Percentiles rank a stretch among this genome's conserved stretches.
These are phyloP conservation scores for Pollicipes pollicipes DNA, from an alignment of 1,140 invertebrate genomes.

Conservation along the genomic window DNA sequence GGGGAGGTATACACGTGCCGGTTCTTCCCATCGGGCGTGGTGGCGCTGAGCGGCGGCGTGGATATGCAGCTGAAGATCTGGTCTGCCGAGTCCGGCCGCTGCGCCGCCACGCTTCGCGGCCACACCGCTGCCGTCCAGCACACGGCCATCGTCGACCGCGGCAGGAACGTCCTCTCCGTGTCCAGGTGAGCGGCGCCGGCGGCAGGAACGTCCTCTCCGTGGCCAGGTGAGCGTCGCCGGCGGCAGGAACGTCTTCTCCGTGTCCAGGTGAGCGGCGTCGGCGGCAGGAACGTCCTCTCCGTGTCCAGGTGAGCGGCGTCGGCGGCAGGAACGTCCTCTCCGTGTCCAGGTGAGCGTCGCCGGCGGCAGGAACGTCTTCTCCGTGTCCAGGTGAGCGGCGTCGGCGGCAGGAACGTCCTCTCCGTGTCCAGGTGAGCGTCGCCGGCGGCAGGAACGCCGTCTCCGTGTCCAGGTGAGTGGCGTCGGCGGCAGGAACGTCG, in stretches of 20 bases:
- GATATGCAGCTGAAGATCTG: constrained; percentile 51
- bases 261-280: constrained; percentile 41
- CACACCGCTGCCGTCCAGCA: constrained; percentile 46
- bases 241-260: constrained; percentile 50
- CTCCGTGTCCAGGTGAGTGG: no score
- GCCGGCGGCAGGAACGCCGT: no score
- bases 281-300: no score
- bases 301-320: no score
- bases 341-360: constrained; percentile 41
- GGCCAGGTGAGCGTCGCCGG: no score
- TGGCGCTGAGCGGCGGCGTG: constrained; percentile 44
- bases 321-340: constrained; percentile 50
- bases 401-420: constrained; percentile 49
- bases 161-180: constrained; percentile 49
- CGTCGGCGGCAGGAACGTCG: no score
- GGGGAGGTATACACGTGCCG: constrained; percentile 47
- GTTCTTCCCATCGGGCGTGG: constrained; percentile 52
- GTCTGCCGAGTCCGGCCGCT: constrained; percentile 45
- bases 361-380: no score
- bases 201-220: no score
- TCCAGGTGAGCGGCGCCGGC: constrained; percentile 41
- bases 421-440: constrained; percentile 44
- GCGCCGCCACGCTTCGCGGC: constrained; percentile 44
- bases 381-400: no score
- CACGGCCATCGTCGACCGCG: constrained; percentile 45